These are phyloP conservation scores for Leptinotarsa peninsularis DNA, from an alignment of 2,888 invertebrate genomes.

Conservation along the genomic window DNA sequence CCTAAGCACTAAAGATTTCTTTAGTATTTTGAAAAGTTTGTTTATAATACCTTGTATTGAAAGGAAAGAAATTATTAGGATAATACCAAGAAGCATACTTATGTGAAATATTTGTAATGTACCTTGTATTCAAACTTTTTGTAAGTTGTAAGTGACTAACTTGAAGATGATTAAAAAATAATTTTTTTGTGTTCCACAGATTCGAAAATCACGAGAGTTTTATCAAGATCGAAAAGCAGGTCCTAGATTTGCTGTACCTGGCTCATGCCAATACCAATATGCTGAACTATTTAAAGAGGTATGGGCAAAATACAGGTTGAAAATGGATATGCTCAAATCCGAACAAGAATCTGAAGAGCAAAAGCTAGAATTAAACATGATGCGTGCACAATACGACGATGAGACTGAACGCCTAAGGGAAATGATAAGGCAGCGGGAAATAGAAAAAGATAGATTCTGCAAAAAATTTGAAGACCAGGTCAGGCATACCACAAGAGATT, in stretches of 20 bases:
- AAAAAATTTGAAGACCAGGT: slow-evolving; percentile 12
- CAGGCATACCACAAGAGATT: not conserved
- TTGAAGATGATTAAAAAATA: not conserved
- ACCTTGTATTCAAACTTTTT: too few relatives aligned
- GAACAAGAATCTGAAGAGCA: slow-evolving; percentile 32
- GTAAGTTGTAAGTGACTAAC: too few relatives aligned
- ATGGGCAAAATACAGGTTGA: slow-evolving; percentile 27
- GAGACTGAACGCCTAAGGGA: slow-evolving; percentile 36
- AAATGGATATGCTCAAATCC: slow-evolving; percentile 28
- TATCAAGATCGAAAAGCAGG: slow-evolving; percentile 83
- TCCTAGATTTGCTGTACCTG: slow-evolving; percentile 88
- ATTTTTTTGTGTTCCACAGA: slow-evolving; percentile 9
- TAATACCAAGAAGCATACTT: too few relatives aligned
- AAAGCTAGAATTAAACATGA: slow-evolving; percentile 32
- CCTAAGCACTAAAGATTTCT: too few relatives aligned
- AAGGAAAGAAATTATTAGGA: too few relatives aligned
- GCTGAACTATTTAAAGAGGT: slow-evolving; percentile 62
- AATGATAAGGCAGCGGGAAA: slow-evolving; percentile 37
- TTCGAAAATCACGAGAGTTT: slow-evolving; percentile 81
- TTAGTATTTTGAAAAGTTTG: too few relatives aligned
- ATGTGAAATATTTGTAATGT: too few relatives aligned
- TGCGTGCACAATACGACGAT: slow-evolving; percentile 34
- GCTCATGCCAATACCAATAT: slow-evolving; percentile 94
- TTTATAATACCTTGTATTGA: too few relatives aligned
- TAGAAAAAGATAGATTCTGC: slow-evolving; percentile 36